Conservation (phyloP, 1,140 invertebrate genomes). For the Varroa destructor region DNA sequence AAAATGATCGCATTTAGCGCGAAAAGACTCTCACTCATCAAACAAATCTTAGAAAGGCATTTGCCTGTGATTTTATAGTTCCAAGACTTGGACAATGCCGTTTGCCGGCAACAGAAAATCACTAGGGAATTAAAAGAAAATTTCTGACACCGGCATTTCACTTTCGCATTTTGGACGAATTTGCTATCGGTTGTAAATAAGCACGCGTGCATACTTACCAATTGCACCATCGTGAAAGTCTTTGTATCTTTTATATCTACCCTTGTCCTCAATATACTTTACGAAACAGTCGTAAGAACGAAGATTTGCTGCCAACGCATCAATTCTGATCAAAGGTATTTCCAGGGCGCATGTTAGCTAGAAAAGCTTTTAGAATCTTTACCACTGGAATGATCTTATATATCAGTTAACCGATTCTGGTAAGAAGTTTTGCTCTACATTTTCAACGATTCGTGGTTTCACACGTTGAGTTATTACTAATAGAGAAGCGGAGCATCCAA, state of each 20-base stretch:
- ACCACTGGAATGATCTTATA: not conserved
- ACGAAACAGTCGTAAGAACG: slow-evolving; percentile 39
- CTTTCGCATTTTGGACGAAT: too few species aligned
- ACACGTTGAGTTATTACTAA: slow-evolving; percentile 28
- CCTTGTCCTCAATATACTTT: slow-evolving; percentile 73
- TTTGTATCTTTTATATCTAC: slow-evolving; percentile 58
- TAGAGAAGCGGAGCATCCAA: not conserved
- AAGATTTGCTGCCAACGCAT: not conserved
- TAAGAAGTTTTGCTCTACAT: not conserved
- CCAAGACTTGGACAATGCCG: slow-evolving; percentile 52
- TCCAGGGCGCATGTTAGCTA: not conserved
- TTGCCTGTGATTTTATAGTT: slow-evolving; percentile 52
- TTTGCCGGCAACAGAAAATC: slow-evolving; percentile 44
- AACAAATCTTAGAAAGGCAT: slow-evolving; percentile 49
- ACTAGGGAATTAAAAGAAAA: slow-evolving; percentile 62
- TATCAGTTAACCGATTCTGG: not conserved
- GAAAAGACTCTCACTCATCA: too few species aligned
- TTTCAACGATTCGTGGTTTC: slow-evolving; percentile 34
- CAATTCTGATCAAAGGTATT: not conserved
- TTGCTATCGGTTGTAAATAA: slow-evolving; percentile 48
- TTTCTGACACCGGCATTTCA: slow-evolving; percentile 51
- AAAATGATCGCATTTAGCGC: too few species aligned
- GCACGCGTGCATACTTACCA: slow-evolving; percentile 52
- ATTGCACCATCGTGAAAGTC: slow-evolving; percentile 52
- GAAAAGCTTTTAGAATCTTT: not conserved